Base-by-base conservation (phyloP, 2,797 vertebrate genomes). In the Choloepus didactylus region DNA sequence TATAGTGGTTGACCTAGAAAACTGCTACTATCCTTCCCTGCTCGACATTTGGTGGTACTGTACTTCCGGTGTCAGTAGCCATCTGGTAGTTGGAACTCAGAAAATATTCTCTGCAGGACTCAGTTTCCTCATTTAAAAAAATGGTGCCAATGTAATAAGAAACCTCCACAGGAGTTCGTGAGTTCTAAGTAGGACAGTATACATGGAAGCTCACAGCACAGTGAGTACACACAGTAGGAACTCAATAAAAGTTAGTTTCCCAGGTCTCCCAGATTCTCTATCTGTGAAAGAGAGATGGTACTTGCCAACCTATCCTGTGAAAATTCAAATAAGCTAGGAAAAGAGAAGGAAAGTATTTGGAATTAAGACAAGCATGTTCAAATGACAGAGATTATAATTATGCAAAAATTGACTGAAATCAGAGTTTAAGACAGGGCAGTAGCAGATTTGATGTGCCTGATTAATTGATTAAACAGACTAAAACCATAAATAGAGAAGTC, bases 41-140 rank as follows among this genome's bases (percentile, higher is more conserved):
- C 38, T 87, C 51, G 69, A n/a, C 15, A 5, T 56, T 25, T 83
- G 12, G 21, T n/a, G 25, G 46, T 23, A 46, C 23, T 69, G 21
- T 0, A 23, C 64, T 6, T n/a, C 31, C 0, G 0, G 7, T 51
- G 25, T 41, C 72, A 51, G 27, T 16, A 86, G 29, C 29, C 25
- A 2, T 41, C 54, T 77, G 60, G 29, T 19, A 29, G 11, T 19
- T 35, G 56, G 67, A 35, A 12, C n/a, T 69, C 64, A n/a, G 11
- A 60, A 91, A 89, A 72, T 49, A 64, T n/a, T 73, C 38, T 59
- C 51, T 67, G 77, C 60, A 31, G 62, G 44, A 44, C 56, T 90
- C 81, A 49, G 70, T 92, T 93, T 92, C 83, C 10, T 80, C 49
- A 25, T 80, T 59, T 87, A 83, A 35, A 69, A 80, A 46, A 90